These are phyloP conservation scores for Antedon bifida DNA, from an alignment of 35 echinoderm and acorn worm species.

Conservation along the genomic window DNA sequence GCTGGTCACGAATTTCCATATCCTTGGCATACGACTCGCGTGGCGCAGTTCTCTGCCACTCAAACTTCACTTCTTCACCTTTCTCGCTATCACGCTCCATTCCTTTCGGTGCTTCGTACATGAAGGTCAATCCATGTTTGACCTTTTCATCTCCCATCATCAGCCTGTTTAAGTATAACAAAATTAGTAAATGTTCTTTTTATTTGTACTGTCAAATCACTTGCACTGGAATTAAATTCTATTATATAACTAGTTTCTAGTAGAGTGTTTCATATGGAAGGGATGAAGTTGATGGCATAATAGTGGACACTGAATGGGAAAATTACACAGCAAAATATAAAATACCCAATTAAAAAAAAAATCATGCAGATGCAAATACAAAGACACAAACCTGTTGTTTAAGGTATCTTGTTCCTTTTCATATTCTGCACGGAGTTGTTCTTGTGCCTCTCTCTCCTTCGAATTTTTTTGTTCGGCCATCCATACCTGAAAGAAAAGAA, in stretches of 20 bases:
- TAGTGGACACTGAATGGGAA: no score
- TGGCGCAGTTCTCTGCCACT: constrained; percentile 76
- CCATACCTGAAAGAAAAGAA: no score
- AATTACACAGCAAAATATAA: no score
- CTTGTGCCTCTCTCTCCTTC: constrained; percentile 54
- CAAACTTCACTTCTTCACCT: constrained; percentile 73
- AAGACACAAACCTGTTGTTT: constrained; percentile 65
- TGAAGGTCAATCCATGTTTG: constrained; percentile 94
- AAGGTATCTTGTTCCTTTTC: constrained; percentile 85
- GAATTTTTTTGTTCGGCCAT: constrained; percentile 71
- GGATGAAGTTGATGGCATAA: no score
- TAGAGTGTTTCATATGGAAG: no score
- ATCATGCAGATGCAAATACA: no score
- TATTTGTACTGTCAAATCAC: no score
- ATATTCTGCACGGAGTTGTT: constrained; percentile 61
- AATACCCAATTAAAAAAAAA: no score
- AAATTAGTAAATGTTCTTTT: no score
- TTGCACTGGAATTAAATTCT: no score
- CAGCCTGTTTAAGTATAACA: no score
- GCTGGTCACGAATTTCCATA: constrained; percentile 51
- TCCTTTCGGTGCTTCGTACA: constrained; percentile 94
- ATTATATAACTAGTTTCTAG: no score
- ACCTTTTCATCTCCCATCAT: constrained; percentile 95
- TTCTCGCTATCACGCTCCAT: constrained; percentile 46
- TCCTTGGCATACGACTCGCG: constrained; percentile 59